Evolutionary conservation across 2,113 vertebrate species (phyloP).

Genomic region (Oreochromis tanganicae): DNA sequence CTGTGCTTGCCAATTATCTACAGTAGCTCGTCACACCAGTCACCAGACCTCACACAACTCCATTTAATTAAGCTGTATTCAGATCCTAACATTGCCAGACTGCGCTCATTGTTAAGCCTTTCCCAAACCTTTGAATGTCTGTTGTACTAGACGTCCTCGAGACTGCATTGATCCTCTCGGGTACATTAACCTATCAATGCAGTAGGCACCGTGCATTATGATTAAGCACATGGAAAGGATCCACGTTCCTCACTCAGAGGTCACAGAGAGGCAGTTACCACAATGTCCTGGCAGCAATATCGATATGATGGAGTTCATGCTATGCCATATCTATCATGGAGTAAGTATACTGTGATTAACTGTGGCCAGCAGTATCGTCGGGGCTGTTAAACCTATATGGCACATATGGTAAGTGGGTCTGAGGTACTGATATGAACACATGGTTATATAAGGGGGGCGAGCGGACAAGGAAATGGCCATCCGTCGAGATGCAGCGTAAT

Average conservation of each 20-base stretch:
- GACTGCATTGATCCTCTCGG: slow-evolving; percentile 52
- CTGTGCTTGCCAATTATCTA: slow-evolving; percentile 23
- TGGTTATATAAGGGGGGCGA: slow-evolving; percentile 7
- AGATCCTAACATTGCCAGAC: slow-evolving; percentile 34
- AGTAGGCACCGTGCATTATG: slow-evolving; percentile 45
- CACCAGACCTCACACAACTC: slow-evolving; percentile 24
- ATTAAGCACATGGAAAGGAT: slow-evolving; percentile 55
- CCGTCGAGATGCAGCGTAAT: slow-evolving; percentile 44
- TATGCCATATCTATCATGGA: slow-evolving; percentile 37
- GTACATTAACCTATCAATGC: slow-evolving; percentile 59
- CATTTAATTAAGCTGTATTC: slow-evolving; percentile 32
- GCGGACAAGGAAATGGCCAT: slow-evolving; percentile 5
- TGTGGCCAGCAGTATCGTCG: slow-evolving; percentile 8
- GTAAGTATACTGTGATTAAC: slow-evolving; percentile 50
- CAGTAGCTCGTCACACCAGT: slow-evolving; percentile 11
- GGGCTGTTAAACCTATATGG: slow-evolving; percentile 26
- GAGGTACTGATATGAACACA: slow-evolving; percentile 47
- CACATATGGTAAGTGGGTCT: slow-evolving; percentile 34
- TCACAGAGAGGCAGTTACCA: slow-evolving; percentile 40
- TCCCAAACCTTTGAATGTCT: slow-evolving; percentile 44
- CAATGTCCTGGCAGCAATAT: slow-evolving; percentile 52
- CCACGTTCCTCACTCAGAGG: slow-evolving; percentile 37
- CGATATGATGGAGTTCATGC: slow-evolving; percentile 44
- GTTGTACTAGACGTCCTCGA: slow-evolving; percentile 35
- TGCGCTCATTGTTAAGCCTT: slow-evolving; percentile 33